Conservation (phyloP, 2,888 invertebrate species). For the Polymixis flavicincta region DNA sequence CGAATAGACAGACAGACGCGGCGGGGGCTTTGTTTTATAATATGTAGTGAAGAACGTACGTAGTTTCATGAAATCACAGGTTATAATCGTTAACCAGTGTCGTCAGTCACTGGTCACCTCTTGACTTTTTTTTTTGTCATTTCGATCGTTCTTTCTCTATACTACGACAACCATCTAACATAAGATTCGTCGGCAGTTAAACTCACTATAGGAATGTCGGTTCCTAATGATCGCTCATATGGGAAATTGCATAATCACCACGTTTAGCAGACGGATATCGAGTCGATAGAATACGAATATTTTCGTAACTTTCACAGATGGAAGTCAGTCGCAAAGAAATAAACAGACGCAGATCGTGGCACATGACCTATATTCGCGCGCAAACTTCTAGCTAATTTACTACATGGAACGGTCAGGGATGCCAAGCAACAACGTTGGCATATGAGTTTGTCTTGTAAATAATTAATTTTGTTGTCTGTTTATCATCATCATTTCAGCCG, state of each 20-base stretch:
- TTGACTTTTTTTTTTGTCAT: background rate
- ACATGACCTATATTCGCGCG: slow-evolving; percentile 30
- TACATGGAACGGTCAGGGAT: slow-evolving; percentile 9
- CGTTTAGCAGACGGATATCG: background rate
- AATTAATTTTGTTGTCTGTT: background rate
- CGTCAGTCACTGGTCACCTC: too few species aligned
- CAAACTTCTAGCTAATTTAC: slow-evolving; percentile 22
- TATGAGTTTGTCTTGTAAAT: background rate
- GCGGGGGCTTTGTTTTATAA: too few species aligned
- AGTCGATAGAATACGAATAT: background rate
- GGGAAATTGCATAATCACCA: background rate
- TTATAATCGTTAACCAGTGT: background rate
- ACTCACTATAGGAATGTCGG: background rate
- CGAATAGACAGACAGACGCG: too few species aligned
- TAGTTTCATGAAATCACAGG: background rate
- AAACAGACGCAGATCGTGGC: slow-evolving; percentile 16
- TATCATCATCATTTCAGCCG: too few species aligned
- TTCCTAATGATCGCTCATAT: background rate
- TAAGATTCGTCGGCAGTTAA: background rate
- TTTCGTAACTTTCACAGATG: slow-evolving; percentile 1
- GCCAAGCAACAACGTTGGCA: slow-evolving; percentile 17
- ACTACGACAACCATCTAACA: background rate
- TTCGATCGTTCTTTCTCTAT: background rate
- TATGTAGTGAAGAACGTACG: too few species aligned
- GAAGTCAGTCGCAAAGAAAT: slow-evolving; percentile 3